These are phyloP conservation scores for Chunga burmeisteri DNA, from an alignment of 2,113 vertebrate genomes.

Conservation along the genomic window DNA sequence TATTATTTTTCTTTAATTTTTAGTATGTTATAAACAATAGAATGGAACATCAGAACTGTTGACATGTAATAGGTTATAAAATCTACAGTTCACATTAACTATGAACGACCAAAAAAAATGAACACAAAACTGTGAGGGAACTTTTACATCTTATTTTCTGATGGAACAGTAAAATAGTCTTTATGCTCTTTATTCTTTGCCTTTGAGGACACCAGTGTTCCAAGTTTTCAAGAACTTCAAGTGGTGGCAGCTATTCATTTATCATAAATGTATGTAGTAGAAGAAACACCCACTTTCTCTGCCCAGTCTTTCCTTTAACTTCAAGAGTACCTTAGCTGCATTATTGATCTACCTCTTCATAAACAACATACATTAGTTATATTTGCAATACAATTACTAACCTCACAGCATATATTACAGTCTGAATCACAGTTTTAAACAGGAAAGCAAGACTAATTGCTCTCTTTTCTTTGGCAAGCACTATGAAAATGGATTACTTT, in stretches of 20 bases:
- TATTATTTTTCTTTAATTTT: constrained; percentile 56
- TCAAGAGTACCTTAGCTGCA: neutral
- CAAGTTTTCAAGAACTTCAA: neutral
- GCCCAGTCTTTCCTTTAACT: neutral
- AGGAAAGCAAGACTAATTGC: neutral
- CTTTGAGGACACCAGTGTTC: neutral
- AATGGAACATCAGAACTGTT: neutral
- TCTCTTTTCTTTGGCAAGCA: neutral
- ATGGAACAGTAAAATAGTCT: neutral
- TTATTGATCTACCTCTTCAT: neutral
- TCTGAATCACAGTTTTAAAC: neutral
- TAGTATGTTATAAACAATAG: constrained; percentile 36
- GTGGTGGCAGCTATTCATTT: neutral
- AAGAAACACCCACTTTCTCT: neutral
- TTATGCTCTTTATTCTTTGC: neutral
- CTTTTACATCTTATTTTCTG: neutral
- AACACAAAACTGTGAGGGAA: neutral
- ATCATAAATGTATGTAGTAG: neutral
- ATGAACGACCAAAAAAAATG: neutral
- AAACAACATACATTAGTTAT: neutral
- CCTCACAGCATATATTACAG: neutral
- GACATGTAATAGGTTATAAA: constrained; percentile 24
- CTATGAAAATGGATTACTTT: neutral
- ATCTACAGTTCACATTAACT: neutral
- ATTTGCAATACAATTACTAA: neutral